A percentile compares a stretch with the other conserved stretches of the same genome.
Conservation (phyloP, 2,888 invertebrate genomes). For the Dasypogon diadema region DNA sequence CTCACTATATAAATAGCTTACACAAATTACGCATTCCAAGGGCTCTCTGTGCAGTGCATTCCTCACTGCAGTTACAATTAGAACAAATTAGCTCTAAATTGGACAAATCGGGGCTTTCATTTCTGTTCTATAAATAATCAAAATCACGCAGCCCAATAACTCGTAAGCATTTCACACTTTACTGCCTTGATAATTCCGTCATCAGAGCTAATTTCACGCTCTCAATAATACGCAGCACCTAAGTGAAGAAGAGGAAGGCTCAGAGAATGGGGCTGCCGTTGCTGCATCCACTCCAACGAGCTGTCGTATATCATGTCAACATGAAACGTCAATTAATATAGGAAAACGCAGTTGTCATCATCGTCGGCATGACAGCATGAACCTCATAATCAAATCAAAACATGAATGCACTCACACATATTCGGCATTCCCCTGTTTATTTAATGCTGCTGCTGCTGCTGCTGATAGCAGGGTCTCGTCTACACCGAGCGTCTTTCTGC, state of each 20-base stretch:
- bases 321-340: constrained; percentile 32
- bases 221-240: background rate
- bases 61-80: background rate
- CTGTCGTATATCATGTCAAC: constrained; percentile 37
- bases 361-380: constrained; percentile 40
- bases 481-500: background rate
- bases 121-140: constrained; percentile 21
- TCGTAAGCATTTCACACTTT: background rate
- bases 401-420: background rate
- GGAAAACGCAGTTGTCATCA: constrained; percentile 28
- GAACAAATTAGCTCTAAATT: constrained; percentile 14
- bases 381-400: constrained; percentile 38
- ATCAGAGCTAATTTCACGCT: constrained; percentile 28
- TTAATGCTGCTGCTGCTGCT: constrained; percentile 15
- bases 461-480: background rate
- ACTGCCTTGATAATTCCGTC: background rate
- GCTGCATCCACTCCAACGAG: background rate
- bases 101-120: background rate
- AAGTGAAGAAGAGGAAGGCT: background rate
- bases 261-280: background rate
- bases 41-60: too few species aligned
- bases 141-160: background rate
- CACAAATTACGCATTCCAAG: too few species aligned
- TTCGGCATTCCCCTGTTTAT: background rate
- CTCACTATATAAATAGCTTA: too few species aligned